Base-by-base conservation (phyloP, 1,140 invertebrate genomes). In the Eriocheir sinensis region DNA sequence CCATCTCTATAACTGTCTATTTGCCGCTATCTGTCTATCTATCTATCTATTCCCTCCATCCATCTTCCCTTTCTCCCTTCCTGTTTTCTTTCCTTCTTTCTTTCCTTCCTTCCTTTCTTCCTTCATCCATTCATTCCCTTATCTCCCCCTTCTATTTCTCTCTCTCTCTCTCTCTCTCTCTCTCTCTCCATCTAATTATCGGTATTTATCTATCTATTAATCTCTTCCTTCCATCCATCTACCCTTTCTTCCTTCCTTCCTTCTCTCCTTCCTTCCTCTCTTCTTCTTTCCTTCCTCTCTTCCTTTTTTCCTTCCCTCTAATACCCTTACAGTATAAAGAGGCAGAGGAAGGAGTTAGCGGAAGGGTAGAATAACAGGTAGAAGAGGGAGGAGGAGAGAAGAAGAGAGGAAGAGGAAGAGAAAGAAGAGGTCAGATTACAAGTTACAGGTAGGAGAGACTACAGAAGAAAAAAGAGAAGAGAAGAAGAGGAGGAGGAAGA, bases 161-260 rank as follows among this genome's bases (percentile, higher is more conserved):
- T 81, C 79, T 81, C 79, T 81, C 79, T 81, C 79, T 81, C 79
- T 81, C 79, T 81, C 79, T 81, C 79, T 81, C 79, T 81, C 79
- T 81, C 79, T 81, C 79, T 81, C 79, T 81, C 79, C 15, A 4
- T 48, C 44, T 48, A 4, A 53, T 53, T 3, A 0, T 53, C 12
- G 21, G 9, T 12, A 9, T 21, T 17, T 81, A 15, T 81, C 53
- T 72, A 15, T 81, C 27, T 8, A 81, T 27, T 32, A 15, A 27
- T 36, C 1, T 81, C 80, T 32, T 9, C 12, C 32, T 30, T 27
- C 27, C 27, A 8, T 6, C 27, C 27, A 4, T 27, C 27, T 27
- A 4, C 27, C 27, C 32, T 81, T 27, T 81, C 27, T 81, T 27
- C 27, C 27, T 81, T 27, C 27, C 27, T 81, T 27, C 27, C 27